These are phyloP conservation scores for Andrena camellia DNA, from an alignment of 2,888 invertebrate species.

Conservation along the genomic window DNA sequence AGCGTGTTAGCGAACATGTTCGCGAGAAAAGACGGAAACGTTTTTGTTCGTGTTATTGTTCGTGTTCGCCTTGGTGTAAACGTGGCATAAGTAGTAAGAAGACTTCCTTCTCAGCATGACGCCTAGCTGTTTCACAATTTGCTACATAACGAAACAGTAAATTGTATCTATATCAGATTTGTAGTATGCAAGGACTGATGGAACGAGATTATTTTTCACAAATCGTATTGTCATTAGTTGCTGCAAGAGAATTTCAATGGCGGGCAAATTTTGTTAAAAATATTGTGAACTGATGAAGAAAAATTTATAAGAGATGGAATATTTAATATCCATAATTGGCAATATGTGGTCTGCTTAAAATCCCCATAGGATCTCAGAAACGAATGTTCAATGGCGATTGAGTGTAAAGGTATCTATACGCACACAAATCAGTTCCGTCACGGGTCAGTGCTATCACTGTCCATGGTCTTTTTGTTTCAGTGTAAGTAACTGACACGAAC, in stretches of 20 bases:
- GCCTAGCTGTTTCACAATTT: slow-evolving; percentile 8
- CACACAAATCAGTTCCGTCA: too few relatives aligned
- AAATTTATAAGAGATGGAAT: slow-evolving; percentile 16
- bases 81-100: slow-evolving; percentile 9
- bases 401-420: too few relatives aligned
- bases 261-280: slow-evolving; percentile 21
- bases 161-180: not conserved
- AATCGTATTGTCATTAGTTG: slow-evolving; percentile 31
- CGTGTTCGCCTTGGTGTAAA: too few relatives aligned
- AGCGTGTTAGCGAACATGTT: too few relatives aligned
- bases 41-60: too few relatives aligned
- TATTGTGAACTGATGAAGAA: slow-evolving; percentile 14
- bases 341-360: not conserved
- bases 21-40: too few relatives aligned
- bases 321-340: slow-evolving; percentile 24
- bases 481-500: too few relatives aligned
- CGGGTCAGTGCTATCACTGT: too few relatives aligned
- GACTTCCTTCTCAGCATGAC: slow-evolving; percentile 4
- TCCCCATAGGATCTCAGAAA: too few relatives aligned
- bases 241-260: slow-evolving; percentile 14
- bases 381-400: too few relatives aligned
- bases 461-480: too few relatives aligned
- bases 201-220: slow-evolving; percentile 12
- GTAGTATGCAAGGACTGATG: slow-evolving; percentile 17
- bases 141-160: slow-evolving; percentile 2